Base-by-base conservation (phyloP, 1,140 invertebrate species). In the Chlorops oryzae region DNA sequence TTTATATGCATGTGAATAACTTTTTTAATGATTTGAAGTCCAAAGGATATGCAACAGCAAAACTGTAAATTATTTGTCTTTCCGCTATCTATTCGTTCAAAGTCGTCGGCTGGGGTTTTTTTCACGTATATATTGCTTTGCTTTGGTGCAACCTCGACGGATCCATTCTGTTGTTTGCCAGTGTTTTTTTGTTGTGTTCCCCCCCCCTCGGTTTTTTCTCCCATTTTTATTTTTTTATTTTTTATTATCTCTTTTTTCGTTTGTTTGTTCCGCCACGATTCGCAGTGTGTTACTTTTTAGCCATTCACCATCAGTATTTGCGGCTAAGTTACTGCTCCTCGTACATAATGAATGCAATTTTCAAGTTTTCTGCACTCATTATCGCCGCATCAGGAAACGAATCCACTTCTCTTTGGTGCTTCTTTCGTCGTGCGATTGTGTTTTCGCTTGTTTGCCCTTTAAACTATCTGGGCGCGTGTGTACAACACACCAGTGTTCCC, bases 261-360 rank as follows among this genome's bases (percentile, higher is more conserved):
- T 39, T 18, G 37, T 9, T 38, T 47, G 6, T 21, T 47, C 6
- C 18, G 7, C 24, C 41, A 24, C 22, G 28, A 32, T 9, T 38
- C 38, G 35, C 45, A 38, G 9, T 32, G 21, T 47, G 24, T 25
- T 13, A 23, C 6, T 23, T 47, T 47, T 35, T 47, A 10, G 34
- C 35, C 18, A 28, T 47, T 47, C 45, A 23, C 28, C 45, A 23
- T 47, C 22, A 38, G 34, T n/a, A 10, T 35, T 34, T 37, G n/a
- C 22, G 28, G 0, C 4, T 28, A 38, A 21, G 9, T n/a, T 28
- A 27, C 23, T 18, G 37, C 35, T 49, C 34, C 34, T 49, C 15
- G 5, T 56, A 62, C 50, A 61, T 66, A 66, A 66, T 66, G 62
- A 63, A 66, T 60, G 63, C 63, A 57, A 61, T 58, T 59, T 60